Evolutionary conservation across 1,140 invertebrate genomes (phyloP).

Genomic region (Zaprionus gabonicus): DNA sequence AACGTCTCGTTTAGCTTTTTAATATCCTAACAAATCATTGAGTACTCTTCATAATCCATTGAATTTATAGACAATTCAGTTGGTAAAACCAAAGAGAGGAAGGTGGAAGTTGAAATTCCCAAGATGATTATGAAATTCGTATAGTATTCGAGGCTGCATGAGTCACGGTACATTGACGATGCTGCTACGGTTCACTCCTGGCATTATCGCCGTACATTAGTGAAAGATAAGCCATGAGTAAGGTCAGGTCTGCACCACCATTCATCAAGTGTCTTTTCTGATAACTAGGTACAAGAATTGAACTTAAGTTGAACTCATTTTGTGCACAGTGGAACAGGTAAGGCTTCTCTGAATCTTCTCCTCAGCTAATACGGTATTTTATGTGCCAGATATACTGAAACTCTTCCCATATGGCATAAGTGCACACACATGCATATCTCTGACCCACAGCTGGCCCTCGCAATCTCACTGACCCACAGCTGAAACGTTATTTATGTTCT

Average conservation of each 20-base stretch:
- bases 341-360: neutral
- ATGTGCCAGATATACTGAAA: neutral
- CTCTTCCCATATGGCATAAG: neutral
- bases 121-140: neutral
- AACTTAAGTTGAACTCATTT: constrained; percentile 8
- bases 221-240: constrained; percentile 27
- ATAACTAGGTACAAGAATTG: neutral
- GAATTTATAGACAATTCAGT: neutral
- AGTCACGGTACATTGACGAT: neutral
- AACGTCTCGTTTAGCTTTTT: constrained; percentile 7
- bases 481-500: constrained; percentile 2
- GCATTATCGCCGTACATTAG: constrained; percentile 3
- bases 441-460: constrained; percentile 30
- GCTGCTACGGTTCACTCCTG: neutral
- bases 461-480: constrained; percentile 28
- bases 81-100: constrained; percentile 2
- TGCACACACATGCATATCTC: neutral
- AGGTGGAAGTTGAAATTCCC: neutral
- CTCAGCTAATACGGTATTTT: neutral
- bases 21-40: constrained; percentile 2
- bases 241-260: constrained; percentile 21
- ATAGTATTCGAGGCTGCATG: neutral
- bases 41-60: constrained; percentile 3
- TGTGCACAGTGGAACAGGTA: neutral
- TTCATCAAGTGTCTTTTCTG: constrained; percentile 4